Conservation (phyloP, 2,888 invertebrate genomes). For the Trissoscelio sp. region DNA sequence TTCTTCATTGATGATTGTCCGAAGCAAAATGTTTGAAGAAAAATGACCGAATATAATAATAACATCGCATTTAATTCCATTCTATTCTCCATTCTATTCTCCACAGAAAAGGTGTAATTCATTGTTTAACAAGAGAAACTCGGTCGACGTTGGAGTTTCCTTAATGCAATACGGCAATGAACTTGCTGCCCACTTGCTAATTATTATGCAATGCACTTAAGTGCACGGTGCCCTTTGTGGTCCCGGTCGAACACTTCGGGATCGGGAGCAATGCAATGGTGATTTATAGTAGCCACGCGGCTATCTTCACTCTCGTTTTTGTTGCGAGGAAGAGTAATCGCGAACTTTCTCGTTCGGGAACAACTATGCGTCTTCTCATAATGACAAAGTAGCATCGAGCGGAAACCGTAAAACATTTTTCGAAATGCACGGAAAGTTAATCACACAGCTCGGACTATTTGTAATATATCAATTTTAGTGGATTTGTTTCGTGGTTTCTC, state of each 20-base stretch:
- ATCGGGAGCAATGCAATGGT: slow-evolving; percentile 20
- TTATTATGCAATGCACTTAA: slow-evolving; percentile 46
- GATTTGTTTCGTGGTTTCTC: slow-evolving; percentile 47
- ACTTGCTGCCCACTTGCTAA: slow-evolving; percentile 50
- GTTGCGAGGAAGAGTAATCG: slow-evolving; percentile 15
- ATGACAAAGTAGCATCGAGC: slow-evolving; percentile 43
- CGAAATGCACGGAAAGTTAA: slow-evolving; percentile 43
- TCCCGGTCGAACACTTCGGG: slow-evolving; percentile 22
- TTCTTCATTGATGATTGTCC: too few species aligned
- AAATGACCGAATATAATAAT: too few species aligned
- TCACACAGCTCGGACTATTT: slow-evolving; percentile 22
- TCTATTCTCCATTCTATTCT: too few species aligned
- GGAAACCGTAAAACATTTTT: slow-evolving; percentile 50
- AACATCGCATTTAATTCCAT: too few species aligned
- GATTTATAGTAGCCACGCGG: slow-evolving; percentile 37
- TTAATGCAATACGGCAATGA: slow-evolving; percentile 45
- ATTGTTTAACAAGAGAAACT: slow-evolving; percentile 28
- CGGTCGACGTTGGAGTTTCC: background rate
- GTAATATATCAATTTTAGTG: slow-evolving; percentile 51
- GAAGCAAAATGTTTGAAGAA: too few species aligned
- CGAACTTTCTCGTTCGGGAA: slow-evolving; percentile 39
- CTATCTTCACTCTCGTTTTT: slow-evolving; percentile 46
- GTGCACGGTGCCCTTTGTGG: slow-evolving; percentile 48
- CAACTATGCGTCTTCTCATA: slow-evolving; percentile 30
- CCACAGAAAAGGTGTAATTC: slow-evolving; percentile 38